These are phyloP conservation scores for Melanotaenia maccullochi DNA, from an alignment of 2,797 vertebrate genomes.

Conservation along the genomic window DNA sequence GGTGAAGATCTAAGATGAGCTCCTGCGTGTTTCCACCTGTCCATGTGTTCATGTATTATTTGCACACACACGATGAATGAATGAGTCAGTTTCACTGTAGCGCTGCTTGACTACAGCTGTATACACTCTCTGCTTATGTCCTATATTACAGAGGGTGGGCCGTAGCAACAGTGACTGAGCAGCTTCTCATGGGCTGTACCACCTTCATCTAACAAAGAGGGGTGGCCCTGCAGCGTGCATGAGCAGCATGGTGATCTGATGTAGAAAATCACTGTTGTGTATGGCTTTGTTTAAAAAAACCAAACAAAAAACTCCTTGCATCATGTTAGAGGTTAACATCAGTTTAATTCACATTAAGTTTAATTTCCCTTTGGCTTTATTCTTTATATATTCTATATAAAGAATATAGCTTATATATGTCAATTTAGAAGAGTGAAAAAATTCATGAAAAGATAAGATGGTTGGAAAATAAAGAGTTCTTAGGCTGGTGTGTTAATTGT, in stretches of 20 bases:
- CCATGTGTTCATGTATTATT: neutral
- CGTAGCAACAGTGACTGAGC: conserved; percentile 81
- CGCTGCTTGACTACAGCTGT: neutral
- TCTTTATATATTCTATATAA: neutral
- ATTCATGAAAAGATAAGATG: neutral
- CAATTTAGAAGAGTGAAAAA: neutral
- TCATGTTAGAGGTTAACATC: neutral
- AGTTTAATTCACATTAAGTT: neutral
- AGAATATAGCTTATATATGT: neutral
- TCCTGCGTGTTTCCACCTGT: neutral
- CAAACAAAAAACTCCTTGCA: neutral
- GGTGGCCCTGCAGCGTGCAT: conserved; percentile 28
- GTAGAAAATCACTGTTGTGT: neutral
- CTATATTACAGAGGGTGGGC: conserved; percentile 74
- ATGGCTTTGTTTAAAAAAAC: neutral
- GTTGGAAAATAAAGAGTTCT: neutral
- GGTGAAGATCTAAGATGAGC: neutral
- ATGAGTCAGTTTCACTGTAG: conserved; percentile 1
- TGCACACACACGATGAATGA: neutral
- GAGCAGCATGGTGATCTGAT: neutral
- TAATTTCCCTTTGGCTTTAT: neutral
- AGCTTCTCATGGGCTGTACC: conserved; percentile 79
- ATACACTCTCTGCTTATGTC: conserved; percentile 60
- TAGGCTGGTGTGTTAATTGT: neutral
- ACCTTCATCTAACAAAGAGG: conserved; percentile 48